Evolutionary conservation across 2,888 invertebrate species (phyloP), one percentile per base, ranked within the genome.

Genomic region (Ichneumoninae sp.): DNA sequence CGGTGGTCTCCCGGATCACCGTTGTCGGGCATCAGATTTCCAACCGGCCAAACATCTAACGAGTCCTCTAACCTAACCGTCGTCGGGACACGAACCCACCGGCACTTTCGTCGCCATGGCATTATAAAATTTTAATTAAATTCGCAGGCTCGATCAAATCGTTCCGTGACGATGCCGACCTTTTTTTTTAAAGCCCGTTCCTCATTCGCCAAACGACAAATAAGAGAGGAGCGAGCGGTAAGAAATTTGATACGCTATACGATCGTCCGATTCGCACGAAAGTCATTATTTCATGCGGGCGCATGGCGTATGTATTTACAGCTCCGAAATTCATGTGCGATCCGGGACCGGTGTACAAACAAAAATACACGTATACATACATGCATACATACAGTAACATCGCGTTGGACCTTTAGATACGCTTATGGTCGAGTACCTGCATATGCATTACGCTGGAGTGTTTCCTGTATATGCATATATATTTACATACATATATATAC

Each of bases 401-500:
- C 54, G 19, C 33, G 54, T 40, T 19, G 36, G 19, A 71, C 54
- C 40, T 60, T 63, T n/a, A 22, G 16, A 60, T 26, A 44, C 26
- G 30, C n/a, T 30, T 30, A 30, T 13, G 44, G 22, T 33, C 63
- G 63, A 63, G 68, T 68, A 44, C 44, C 44, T 68, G 26, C 68
- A 54, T 54, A 63, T 47, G 74, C 74, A 74, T 74, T 47, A 74
- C 44, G 60, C 63, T 63, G 33, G 74, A 33, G 63, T 47, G 47
- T 74, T 47, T 63, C 74, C 30, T 36, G 36, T 22, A 36, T 71
- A 57, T 22, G n/a, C 13, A 36, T 30, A 26, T 19, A 88, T 88
- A 89, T 86, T 86, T 86, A 89, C 87, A 88, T 90, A 89, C 86
- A 87, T 80, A 69, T 10, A 40, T 47, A 19, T 47, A 8, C 13